Percentiles rank a stretch among this genome's conserved stretches.
Conservation (phyloP, 2,797 vertebrate species). For the Pogoniulus pusillus region DNA sequence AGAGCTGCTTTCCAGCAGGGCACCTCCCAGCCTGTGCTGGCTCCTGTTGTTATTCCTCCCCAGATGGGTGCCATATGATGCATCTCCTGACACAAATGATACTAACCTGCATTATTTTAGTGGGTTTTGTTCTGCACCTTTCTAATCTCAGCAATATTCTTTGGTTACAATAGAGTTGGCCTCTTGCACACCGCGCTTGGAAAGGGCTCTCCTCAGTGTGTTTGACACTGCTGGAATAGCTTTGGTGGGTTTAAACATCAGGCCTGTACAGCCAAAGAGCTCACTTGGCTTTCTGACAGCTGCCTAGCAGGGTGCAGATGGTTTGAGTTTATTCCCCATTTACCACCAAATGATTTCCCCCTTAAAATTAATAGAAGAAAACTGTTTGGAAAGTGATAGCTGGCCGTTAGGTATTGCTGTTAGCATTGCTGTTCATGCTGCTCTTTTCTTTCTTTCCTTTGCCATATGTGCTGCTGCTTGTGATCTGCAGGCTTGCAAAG, state of each 20-base stretch:
- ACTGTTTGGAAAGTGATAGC: conserved; percentile 66
- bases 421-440: conserved; percentile 50
- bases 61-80: conserved; percentile 19
- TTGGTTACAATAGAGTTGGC: neutral
- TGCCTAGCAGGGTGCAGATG: conserved; percentile 52
- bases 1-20: too few species aligned
- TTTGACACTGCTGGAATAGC: conserved; percentile 39
- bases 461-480: neutral
- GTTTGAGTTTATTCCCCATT: conserved; percentile 65
- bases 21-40: too few species aligned
- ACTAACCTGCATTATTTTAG: neutral
- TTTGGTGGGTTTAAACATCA: conserved; percentile 50
- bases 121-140: neutral
- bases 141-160: conserved; percentile 12
- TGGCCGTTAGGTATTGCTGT: conserved; percentile 55
- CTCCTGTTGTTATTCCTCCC: too few species aligned
- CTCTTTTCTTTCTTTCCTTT: conserved; percentile 30
- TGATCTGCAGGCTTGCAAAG: neutral
- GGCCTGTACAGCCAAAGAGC: conserved; percentile 6
- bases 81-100: neutral
- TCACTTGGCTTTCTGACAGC: conserved; percentile 57
- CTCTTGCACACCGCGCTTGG: rapidly evolving
- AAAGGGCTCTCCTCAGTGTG: neutral
- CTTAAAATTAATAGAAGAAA: conserved; percentile 69
- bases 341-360: conserved; percentile 57